phyloP scores from a whole-genome alignment of 2,888 invertebrate species.

The Graphium colonna region DNA sequence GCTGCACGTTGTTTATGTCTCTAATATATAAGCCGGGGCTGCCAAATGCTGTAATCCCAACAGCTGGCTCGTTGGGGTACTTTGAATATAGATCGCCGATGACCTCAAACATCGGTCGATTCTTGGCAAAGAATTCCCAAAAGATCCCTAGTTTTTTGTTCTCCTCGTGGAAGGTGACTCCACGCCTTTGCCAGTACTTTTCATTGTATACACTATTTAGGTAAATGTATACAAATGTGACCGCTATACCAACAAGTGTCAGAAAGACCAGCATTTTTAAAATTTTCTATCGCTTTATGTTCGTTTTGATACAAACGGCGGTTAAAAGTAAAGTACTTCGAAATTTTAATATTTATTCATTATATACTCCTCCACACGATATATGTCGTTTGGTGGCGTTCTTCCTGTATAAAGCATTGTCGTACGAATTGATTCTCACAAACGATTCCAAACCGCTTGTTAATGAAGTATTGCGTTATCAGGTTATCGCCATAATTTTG shows the following conservation, averaged over 20 bases:
- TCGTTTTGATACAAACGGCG: no score
- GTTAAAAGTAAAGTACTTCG: no score
- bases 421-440: constrained; percentile 8
- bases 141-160: background rate
- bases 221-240: no score
- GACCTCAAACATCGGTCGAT: constrained; percentile 7
- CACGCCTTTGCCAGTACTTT: constrained; percentile 12
- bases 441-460: constrained; percentile 12
- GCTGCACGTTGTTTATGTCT: constrained; percentile 6
- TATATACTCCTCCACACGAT: constrained; percentile 1
- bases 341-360: no score
- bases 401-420: constrained; percentile 1
- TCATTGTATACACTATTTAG: constrained; percentile 13
- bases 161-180: constrained; percentile 1
- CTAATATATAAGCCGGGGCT: constrained; percentile 1
- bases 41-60: background rate
- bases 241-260: no score
- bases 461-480: background rate
- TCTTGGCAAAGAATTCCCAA: constrained; percentile 5
- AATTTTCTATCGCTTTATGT: no score
- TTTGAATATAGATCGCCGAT: constrained; percentile 7
- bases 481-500: no score
- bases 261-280: no score
- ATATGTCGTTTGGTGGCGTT: background rate
- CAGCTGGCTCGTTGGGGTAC: constrained; percentile 9